Evolutionary conservation across 2,888 invertebrate genomes (phyloP).

Genomic region (Yponomeuta sedellus): DNA sequence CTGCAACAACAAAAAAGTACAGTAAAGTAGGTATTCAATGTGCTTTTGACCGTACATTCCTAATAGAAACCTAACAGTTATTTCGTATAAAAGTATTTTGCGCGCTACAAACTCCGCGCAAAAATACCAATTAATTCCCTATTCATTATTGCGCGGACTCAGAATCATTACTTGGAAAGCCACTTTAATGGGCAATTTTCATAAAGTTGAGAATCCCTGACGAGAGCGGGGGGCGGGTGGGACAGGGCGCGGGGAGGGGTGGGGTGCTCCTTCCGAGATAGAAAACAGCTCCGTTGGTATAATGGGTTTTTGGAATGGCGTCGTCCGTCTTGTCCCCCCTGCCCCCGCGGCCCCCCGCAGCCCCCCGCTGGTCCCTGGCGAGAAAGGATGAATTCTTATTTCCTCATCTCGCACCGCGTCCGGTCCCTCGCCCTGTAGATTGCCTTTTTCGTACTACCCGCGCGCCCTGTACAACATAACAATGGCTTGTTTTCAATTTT

Average conservation of each 20-base stretch:
- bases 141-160: conserved; percentile 72
- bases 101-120: background rate
- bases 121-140: conserved; percentile 51
- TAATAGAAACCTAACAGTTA: no score
- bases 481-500: conserved; percentile 75
- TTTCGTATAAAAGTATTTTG: background rate
- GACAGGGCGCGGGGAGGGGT: conserved; percentile 37
- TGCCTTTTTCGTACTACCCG: conserved; percentile 70
- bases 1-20: no score
- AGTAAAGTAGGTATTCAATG: no score
- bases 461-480: conserved; percentile 71
- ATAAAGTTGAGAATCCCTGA: conserved; percentile 70
- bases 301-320: conserved; percentile 84
- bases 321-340: conserved; percentile 79
- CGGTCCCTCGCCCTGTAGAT: conserved; percentile 70
- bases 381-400: conserved; percentile 77
- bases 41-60: no score
- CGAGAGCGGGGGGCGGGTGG: conserved; percentile 35
- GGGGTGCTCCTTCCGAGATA: conserved; percentile 68
- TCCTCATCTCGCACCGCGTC: conserved; percentile 71
- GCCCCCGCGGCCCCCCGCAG: conserved; percentile 35
- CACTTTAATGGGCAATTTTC: conserved; percentile 76
- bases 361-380: conserved; percentile 44
- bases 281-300: conserved; percentile 81
- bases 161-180: conserved; percentile 74